A percentile compares a stretch with the other conserved stretches of the same genome.
Evolutionary conservation across 1,140 invertebrate genomes (phyloP).

Genomic region (Chironomus striatipennis): DNA sequence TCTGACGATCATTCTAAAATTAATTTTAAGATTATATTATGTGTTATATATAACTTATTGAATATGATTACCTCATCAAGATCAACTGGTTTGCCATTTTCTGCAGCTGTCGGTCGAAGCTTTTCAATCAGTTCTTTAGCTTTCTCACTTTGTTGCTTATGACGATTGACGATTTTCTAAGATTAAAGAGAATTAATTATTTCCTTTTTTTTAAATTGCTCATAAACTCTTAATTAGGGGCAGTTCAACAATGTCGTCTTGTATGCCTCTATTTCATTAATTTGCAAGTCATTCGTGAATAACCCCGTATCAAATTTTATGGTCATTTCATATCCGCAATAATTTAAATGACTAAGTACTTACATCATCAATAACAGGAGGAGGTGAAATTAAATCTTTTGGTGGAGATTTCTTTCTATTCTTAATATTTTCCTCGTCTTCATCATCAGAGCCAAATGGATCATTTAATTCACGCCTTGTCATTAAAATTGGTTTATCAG

Average conservation of each 20-base stretch:
- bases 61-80: not conserved
- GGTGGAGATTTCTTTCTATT: conserved; percentile 24
- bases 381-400: conserved; percentile 3
- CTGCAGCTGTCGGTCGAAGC: conserved; percentile 63
- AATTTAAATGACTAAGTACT: not conserved
- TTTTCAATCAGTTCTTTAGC: conserved; percentile 84
- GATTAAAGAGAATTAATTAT: conserved; percentile 38
- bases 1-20: conserved; percentile 75
- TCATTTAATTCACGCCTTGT: conserved; percentile 77
- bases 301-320: too few relatives aligned
- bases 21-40: conserved; percentile 26
- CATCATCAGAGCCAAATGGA: conserved; percentile 86
- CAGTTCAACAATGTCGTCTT: too few relatives aligned
- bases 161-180: conserved; percentile 64
- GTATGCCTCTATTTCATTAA: too few relatives aligned
- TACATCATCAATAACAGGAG: conserved; percentile 15
- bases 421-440: conserved; percentile 52
- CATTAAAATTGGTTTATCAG: conserved; percentile 58
- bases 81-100: conserved; percentile 35
- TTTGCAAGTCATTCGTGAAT: too few relatives aligned
- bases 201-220: too few relatives aligned
- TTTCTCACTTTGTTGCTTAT: conserved; percentile 81
- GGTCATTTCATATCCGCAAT: conserved; percentile 26
- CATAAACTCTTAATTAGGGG: too few relatives aligned
- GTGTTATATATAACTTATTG: conserved; percentile 9